Percentiles rank a stretch among this genome's conserved stretches.
Conservation (phyloP, 2,888 invertebrate genomes). For the Amblyteles armatorius region DNA sequence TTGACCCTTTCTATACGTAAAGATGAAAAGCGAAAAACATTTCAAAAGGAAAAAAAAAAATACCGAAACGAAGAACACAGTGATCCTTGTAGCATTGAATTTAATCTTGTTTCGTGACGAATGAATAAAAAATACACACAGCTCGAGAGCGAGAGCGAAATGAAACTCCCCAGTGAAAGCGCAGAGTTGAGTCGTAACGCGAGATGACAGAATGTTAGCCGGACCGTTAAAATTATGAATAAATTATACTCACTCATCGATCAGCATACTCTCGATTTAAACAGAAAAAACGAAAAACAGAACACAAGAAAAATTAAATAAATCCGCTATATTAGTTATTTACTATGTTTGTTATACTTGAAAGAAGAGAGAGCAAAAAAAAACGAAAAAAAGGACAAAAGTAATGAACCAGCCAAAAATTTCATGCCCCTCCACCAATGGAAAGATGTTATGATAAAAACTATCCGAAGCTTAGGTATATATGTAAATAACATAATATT, state of each 20-base stretch:
- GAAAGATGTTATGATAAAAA: slow-evolving; percentile 76
- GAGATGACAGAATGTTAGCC: slow-evolving; percentile 64
- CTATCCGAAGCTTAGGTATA: slow-evolving; percentile 81
- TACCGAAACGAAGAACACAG: slow-evolving; percentile 62
- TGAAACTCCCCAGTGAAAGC: slow-evolving; percentile 36
- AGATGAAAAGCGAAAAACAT: slow-evolving; percentile 65
- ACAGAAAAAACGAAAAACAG: slow-evolving; percentile 17
- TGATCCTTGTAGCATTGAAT: slow-evolving; percentile 34
- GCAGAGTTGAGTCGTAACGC: slow-evolving; percentile 62
- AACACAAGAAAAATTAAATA: slow-evolving; percentile 11
- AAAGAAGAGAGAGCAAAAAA: slow-evolving; percentile 72
- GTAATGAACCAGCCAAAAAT: slow-evolving; percentile 70
- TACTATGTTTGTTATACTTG: slow-evolving; percentile 80
- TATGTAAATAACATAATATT: slow-evolving; percentile 83
- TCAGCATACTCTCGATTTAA: slow-evolving; percentile 76
- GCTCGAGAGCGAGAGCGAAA: background rate
- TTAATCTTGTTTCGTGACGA: slow-evolving; percentile 20
- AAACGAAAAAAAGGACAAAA: slow-evolving; percentile 73
- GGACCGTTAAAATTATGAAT: slow-evolving; percentile 73
- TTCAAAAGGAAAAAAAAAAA: slow-evolving; percentile 66
- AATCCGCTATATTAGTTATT: slow-evolving; percentile 79
- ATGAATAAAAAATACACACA: slow-evolving; percentile 51
- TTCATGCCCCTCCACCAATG: slow-evolving; percentile 72
- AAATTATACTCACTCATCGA: slow-evolving; percentile 76
- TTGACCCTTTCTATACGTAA: slow-evolving; percentile 38